Conservation (phyloP, 2,113 vertebrate species). For the human region DNA sequence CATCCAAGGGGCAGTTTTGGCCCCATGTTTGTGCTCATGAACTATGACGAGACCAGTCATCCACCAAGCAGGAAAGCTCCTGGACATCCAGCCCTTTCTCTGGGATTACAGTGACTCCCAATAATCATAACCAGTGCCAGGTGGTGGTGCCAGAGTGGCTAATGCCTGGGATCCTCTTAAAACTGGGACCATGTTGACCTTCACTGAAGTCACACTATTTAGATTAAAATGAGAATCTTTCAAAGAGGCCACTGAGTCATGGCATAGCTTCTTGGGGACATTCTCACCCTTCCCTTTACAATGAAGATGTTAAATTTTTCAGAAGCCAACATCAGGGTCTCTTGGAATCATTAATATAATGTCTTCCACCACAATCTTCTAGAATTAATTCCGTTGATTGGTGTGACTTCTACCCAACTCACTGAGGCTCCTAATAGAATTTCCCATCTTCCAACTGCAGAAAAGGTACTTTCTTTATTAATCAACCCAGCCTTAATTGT, state of each 20-base stretch:
- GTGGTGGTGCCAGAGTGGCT: not conserved
- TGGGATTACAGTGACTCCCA: not conserved
- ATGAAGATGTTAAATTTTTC: constrained; percentile 10
- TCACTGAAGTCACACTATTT: not conserved
- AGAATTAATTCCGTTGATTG: not conserved
- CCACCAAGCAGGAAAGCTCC: not conserved
- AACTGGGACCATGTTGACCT: not conserved
- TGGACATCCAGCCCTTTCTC: not conserved
- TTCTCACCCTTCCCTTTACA: not conserved
- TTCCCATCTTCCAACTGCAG: not conserved
- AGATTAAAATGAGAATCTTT: not conserved
- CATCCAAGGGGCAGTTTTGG: not conserved
- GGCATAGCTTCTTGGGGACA: not conserved
- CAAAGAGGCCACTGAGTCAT: not conserved
- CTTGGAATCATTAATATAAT: not conserved
- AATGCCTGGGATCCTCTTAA: not conserved
- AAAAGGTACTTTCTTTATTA: constrained; percentile 31
- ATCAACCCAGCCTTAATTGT: not conserved
- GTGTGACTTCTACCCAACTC: not conserved
- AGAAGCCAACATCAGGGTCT: not conserved
- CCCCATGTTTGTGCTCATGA: not conserved
- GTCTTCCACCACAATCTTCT: not conserved
- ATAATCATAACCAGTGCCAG: not conserved
- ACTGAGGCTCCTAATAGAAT: not conserved
- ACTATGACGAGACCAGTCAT: not conserved